These are phyloP conservation scores for Leptonema lineaticorne DNA, from an alignment of 1,140 invertebrate species.

Conservation along the genomic window DNA sequence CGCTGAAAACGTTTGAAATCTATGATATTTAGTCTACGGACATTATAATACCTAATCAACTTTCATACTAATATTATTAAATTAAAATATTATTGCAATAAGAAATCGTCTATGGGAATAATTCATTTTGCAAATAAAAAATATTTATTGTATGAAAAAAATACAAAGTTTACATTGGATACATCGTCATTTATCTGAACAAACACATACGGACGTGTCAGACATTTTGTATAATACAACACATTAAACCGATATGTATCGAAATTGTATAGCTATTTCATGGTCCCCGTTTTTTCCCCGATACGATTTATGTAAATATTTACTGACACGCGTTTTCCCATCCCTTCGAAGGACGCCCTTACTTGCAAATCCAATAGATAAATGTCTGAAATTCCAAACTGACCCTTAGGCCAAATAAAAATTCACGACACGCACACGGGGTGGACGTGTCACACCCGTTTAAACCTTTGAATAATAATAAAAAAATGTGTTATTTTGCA, in stretches of 20 bases:
- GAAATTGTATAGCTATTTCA: neutral
- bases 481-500: conserved; percentile 35
- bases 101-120: no score
- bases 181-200: no score
- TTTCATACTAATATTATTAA: no score
- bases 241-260: neutral
- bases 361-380: conserved; percentile 33
- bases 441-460: conserved; percentile 21
- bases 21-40: no score
- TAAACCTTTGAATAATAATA: neutral
- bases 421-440: conserved; percentile 25
- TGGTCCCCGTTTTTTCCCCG: neutral
- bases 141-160: neutral
- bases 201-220: neutral
- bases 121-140: neutral
- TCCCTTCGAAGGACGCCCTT: no score
- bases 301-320: conserved; percentile 31
- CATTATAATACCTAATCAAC: no score
- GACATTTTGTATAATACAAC: neutral
- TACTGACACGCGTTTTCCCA: conserved; percentile 3
- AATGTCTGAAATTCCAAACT: conserved; percentile 37
- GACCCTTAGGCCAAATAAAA: conserved; percentile 32
- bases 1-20: no score
- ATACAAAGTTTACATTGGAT: no score
- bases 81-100: no score